These are phyloP conservation scores for Gavia stellata DNA, from an alignment of 2,113 vertebrate species.

Conservation along the genomic window DNA sequence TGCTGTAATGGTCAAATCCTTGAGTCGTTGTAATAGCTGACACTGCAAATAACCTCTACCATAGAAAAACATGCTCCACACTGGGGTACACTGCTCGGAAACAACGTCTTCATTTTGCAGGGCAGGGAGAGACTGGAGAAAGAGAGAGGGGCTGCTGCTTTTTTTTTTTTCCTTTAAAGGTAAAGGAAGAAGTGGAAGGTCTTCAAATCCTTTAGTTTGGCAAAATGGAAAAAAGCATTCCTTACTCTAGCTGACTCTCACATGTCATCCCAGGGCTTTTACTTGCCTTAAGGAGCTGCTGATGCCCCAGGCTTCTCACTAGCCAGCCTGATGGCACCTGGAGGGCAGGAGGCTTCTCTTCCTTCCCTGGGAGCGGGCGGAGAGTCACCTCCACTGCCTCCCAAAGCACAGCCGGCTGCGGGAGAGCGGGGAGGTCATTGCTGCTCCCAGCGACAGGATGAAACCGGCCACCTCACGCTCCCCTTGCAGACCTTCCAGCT, in stretches of 20 bases:
- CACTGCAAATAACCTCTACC: not conserved
- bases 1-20: not conserved
- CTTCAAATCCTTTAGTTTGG: not conserved
- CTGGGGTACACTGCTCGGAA: not conserved
- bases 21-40: not conserved
- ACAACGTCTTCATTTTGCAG: accelerated
- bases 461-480: accelerated
- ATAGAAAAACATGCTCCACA: accelerated
- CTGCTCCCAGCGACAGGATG: not conserved
- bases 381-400: not conserved
- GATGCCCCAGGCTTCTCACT: not conserved
- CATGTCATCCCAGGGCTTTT: not conserved
- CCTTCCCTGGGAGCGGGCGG: not conserved
- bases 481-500: not conserved
- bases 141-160: not conserved
- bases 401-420: not conserved
- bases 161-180: not conserved
- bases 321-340: not conserved
- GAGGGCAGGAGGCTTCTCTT: not conserved
- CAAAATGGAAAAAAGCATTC: not conserved
- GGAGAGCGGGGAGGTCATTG: not conserved
- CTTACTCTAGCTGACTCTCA: not conserved
- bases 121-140: not conserved
- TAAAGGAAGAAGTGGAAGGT: not conserved
- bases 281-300: not conserved